Base-by-base conservation (phyloP, 2,113 vertebrate genomes). In the Syngnathus floridae region DNA sequence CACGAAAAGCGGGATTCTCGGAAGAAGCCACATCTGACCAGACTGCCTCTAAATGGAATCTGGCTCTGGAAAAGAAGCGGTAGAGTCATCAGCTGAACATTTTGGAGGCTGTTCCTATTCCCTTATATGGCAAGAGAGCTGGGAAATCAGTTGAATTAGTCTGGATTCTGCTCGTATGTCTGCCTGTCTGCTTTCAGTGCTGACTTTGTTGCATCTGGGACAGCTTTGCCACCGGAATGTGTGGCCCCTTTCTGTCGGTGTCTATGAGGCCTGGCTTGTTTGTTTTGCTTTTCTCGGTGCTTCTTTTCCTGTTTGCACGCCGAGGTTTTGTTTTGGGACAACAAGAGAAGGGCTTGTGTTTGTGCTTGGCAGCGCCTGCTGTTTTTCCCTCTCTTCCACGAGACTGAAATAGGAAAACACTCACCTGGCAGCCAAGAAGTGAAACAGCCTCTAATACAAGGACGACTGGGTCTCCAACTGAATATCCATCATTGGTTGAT, bases 111-210 rank as follows among this genome's bases (percentile, higher is more conserved):
- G 84, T 85, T 85, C 61, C 82, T 75, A 40, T 90, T 86, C 67
- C 90, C 88, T 86, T 90, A 90, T 89, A 89, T 85, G 89, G 91
- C 78, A 71, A 78, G 81, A 70, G 73, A 85, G 80, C 86, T 77
- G 86, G 82, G 84, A 87, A 90, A 87, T 83, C 84, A 87, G 90
- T 91, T 90, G 86, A 90, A 90, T 90, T 86, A 72, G 87, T 86
- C 87, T 86, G 88, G 79, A 83, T 84, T 86, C 79, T 86, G 75
- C 74, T 83, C 10, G 88, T 81, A 82, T 75, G 82, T 73, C 83
- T 81, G 79, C 73, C 82, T 79, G 80, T 82, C 82, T 85, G 83
- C 76, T 78, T 82, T 85, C 80, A 76, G 73, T 75, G 82, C 78
- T 82, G 86, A 87, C 79, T 76, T 83, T 76, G 71, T 71, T 73